phyloP scores from a whole-genome alignment of 2,888 invertebrate genomes.

The Liopterus haemorrhoidalis region DNA sequence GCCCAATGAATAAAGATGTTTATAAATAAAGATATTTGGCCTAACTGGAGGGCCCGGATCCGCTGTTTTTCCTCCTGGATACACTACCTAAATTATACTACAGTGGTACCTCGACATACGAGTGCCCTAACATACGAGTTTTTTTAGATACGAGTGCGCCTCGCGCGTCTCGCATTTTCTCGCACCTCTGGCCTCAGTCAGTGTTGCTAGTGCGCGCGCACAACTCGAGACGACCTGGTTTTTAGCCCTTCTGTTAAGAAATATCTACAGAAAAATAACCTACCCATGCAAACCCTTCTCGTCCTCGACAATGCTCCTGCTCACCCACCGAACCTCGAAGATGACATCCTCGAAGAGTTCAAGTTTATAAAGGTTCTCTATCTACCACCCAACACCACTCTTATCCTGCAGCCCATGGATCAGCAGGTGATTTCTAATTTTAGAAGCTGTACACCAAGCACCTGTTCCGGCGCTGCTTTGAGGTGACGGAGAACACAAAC shows the following conservation, averaged over 20 bases:
- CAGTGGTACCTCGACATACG: too few species aligned
- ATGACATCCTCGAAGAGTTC: constrained; percentile 28
- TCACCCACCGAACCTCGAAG: constrained; percentile 23
- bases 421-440: constrained; percentile 33
- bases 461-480: constrained; percentile 35
- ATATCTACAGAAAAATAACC: constrained; percentile 34
- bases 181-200: too few species aligned
- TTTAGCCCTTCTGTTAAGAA: constrained; percentile 34
- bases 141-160: too few species aligned
- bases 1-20: too few species aligned
- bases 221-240: too few species aligned
- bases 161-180: too few species aligned
- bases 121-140: too few species aligned
- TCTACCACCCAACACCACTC: constrained; percentile 33
- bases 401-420: constrained; percentile 36
- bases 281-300: constrained; percentile 34
- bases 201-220: too few species aligned
- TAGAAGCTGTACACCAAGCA: constrained; percentile 37
- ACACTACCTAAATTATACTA: too few species aligned
- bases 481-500: constrained; percentile 34
- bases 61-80: too few species aligned
- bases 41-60: too few species aligned
- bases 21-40: too few species aligned
- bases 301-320: constrained; percentile 32
- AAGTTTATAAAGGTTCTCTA: constrained; percentile 27